phyloP scores from a whole-genome alignment of 1,140 invertebrate genomes.

The Calephelis virginiensis region DNA sequence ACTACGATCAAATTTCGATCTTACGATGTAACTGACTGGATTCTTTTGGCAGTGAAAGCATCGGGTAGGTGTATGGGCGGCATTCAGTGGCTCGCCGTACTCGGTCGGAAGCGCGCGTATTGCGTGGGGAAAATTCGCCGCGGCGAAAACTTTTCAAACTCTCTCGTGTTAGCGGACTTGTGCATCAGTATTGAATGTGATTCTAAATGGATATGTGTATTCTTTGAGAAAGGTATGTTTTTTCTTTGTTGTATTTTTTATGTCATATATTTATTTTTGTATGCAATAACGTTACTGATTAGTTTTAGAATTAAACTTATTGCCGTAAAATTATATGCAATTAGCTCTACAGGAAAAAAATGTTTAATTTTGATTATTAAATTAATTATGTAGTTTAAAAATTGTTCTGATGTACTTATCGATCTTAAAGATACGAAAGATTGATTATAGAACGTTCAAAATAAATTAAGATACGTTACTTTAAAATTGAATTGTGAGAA shows the following conservation, averaged over 20 bases:
- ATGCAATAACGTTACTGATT: too few species aligned
- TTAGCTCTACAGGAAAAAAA: too few species aligned
- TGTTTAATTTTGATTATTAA: too few species aligned
- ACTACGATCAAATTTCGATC: slow-evolving; percentile 75
- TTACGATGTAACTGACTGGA: slow-evolving; percentile 68
- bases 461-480: too few species aligned
- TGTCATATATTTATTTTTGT: too few species aligned
- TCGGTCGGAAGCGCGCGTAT: slow-evolving; percentile 39
- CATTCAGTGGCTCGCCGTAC: slow-evolving; percentile 47
- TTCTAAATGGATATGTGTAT: slow-evolving; percentile 10
- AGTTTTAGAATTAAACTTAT: too few species aligned
- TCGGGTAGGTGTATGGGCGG: slow-evolving; percentile 27
- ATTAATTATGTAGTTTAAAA: too few species aligned
- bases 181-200: not conserved
- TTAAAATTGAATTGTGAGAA: too few species aligned
- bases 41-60: slow-evolving; percentile 50
- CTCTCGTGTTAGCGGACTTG: slow-evolving; percentile 24
- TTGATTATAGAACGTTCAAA: too few species aligned
- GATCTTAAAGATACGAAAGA: too few species aligned
- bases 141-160: slow-evolving; percentile 56
- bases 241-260: not conserved
- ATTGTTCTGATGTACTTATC: too few species aligned
- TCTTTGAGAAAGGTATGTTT: not conserved
- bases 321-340: too few species aligned
- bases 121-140: not conserved